Conservation (phyloP, 64 coral and sea anemone species). For the Montipora cactus region DNA sequence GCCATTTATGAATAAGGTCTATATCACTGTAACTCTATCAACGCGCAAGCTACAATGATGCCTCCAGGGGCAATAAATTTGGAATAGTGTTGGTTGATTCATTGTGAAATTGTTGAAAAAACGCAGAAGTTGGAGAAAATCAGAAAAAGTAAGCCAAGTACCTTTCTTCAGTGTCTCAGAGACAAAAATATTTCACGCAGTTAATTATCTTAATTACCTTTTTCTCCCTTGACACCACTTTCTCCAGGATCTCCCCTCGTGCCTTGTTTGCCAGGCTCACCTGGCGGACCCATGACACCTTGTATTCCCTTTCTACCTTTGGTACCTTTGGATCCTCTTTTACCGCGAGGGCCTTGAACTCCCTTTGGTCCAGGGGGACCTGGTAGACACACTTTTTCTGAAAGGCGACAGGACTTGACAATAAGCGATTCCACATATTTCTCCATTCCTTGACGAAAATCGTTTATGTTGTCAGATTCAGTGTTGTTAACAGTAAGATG, state of each 20-base stretch:
- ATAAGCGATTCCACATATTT: background rate
- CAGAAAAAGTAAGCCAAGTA: too few relatives aligned
- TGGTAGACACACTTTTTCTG: constrained; percentile 43
- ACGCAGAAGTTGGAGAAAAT: too few relatives aligned
- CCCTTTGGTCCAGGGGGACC: constrained; percentile 50
- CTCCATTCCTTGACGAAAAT: background rate
- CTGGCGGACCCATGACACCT: constrained; percentile 46
- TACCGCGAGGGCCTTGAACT: constrained; percentile 18
- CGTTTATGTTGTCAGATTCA: background rate
- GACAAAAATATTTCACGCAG: background rate
- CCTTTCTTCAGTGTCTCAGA: too few relatives aligned
- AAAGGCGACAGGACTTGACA: constrained; percentile 1
- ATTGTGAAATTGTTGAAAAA: too few relatives aligned
- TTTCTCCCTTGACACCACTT: constrained; percentile 41
- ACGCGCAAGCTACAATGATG: too few relatives aligned
- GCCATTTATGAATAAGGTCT: too few relatives aligned
- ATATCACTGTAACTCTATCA: too few relatives aligned
- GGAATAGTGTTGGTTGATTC: too few relatives aligned
- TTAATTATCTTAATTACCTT: background rate
- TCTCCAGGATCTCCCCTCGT: constrained; percentile 50
- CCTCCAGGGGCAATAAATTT: too few relatives aligned
- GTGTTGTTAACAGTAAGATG: background rate
- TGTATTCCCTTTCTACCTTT: constrained; percentile 17
- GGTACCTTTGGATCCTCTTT: background rate
- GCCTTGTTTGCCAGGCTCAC: constrained; percentile 49